Percentiles rank a stretch among this genome's conserved stretches.
phyloP scores from a whole-genome alignment of 2,888 invertebrate species.

The Calliscelio sp. region DNA sequence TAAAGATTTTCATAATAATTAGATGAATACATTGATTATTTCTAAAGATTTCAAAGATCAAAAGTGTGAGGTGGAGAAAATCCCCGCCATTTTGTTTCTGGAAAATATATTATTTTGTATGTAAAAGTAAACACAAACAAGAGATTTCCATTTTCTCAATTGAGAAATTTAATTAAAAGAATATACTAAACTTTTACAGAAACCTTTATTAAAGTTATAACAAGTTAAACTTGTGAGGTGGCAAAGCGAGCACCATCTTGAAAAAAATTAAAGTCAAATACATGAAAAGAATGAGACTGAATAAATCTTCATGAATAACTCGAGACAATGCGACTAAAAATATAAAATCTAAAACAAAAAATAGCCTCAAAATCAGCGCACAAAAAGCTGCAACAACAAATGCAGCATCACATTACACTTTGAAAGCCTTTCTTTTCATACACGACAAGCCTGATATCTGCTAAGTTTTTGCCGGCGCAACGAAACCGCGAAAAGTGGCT shows the following conservation, averaged over 20 bases:
- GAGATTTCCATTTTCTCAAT: neutral
- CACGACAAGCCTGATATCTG: conserved; percentile 75
- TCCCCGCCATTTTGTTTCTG: too few relatives aligned
- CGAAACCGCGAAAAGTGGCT: conserved; percentile 48
- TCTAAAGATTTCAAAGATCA: too few relatives aligned
- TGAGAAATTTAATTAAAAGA: neutral
- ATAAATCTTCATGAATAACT: neutral
- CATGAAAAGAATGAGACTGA: too few relatives aligned
- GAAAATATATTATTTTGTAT: too few relatives aligned
- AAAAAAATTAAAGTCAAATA: neutral
- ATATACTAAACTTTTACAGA: neutral
- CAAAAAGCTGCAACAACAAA: neutral
- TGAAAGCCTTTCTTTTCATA: conserved; percentile 82
- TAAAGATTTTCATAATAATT: too few relatives aligned
- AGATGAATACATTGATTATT: too few relatives aligned
- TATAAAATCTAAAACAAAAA: too few relatives aligned
- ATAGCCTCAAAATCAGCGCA: neutral
- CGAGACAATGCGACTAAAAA: too few relatives aligned
- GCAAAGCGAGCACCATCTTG: neutral
- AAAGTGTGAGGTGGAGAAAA: too few relatives aligned
- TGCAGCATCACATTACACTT: conserved; percentile 83
- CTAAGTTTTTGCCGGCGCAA: conserved; percentile 73
- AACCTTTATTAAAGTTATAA: neutral
- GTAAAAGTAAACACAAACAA: too few relatives aligned
- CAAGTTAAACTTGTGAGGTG: neutral